These are phyloP conservation scores for Ennomos quercinarius DNA, from an alignment of 2,888 invertebrate genomes.

Conservation along the genomic window DNA sequence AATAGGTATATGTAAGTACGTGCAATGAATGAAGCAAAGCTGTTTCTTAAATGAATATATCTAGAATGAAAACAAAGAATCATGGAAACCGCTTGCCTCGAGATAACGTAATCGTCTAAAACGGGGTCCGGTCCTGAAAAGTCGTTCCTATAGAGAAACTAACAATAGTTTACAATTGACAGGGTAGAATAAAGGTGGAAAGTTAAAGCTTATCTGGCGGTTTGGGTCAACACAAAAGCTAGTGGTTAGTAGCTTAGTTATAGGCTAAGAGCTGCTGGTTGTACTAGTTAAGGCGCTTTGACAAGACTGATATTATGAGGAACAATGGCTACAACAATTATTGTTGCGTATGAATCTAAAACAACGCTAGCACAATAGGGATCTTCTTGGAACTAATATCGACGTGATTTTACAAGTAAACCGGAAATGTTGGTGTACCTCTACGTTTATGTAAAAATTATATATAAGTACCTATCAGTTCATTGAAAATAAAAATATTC, in stretches of 20 bases:
- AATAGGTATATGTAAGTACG: too few species aligned
- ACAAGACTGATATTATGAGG: not conserved
- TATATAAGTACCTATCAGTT: too few species aligned
- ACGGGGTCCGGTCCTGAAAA: slow-evolving; percentile 14
- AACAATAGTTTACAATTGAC: slow-evolving; percentile 52
- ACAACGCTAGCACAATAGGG: too few species aligned
- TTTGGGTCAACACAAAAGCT: slow-evolving; percentile 66
- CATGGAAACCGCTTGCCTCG: slow-evolving; percentile 2
- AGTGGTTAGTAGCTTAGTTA: slow-evolving; percentile 38
- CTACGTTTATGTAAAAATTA: too few species aligned
- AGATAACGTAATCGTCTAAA: slow-evolving; percentile 15
- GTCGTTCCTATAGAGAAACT: slow-evolving; percentile 26
- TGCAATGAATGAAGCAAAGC: too few species aligned
- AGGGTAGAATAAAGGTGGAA: slow-evolving; percentile 55
- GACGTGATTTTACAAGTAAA: too few species aligned
- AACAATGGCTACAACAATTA: too few species aligned
- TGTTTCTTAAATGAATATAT: not conserved
- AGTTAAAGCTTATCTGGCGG: slow-evolving; percentile 67
- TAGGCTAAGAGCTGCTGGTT: slow-evolving; percentile 10
- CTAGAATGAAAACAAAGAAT: not conserved
- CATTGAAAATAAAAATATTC: too few species aligned
- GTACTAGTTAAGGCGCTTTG: too few species aligned
- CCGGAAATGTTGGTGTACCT: too few species aligned
- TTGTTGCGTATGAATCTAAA: too few species aligned
- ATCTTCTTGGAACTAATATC: too few species aligned